Evolutionary conservation across 2,113 vertebrate genomes (phyloP).

Genomic region (Aplodontia rufa): DNA sequence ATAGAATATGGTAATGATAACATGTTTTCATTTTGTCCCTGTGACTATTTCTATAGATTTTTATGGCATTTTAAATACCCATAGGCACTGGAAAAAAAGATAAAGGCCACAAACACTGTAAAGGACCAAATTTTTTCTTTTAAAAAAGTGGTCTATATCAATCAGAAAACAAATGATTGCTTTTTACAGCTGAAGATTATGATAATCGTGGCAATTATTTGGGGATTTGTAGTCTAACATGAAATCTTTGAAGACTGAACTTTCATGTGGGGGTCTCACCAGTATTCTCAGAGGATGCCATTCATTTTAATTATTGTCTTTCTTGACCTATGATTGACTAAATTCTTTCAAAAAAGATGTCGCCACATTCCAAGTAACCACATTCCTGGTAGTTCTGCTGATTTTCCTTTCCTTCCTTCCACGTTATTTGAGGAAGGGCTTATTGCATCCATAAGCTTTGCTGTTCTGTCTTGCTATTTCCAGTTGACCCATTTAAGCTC

Average conservation of each 20-base stretch:
- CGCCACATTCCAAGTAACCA: neutral
- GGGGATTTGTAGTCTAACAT: neutral
- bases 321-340: neutral
- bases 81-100: neutral
- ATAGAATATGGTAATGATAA: neutral
- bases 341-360: conserved; percentile 6
- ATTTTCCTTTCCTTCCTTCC: neutral
- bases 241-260: conserved; percentile 36
- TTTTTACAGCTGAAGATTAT: conserved; percentile 10
- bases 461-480: neutral
- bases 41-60: neutral
- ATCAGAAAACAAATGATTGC: neutral
- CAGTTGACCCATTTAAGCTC: neutral
- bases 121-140: neutral
- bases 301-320: conserved; percentile 41
- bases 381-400: neutral
- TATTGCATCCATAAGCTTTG: neutral
- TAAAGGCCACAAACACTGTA: neutral
- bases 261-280: neutral
- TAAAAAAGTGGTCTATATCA: neutral
- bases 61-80: neutral
- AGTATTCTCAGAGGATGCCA: neutral
- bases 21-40: neutral
- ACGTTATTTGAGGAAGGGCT: neutral
- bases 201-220: neutral